Evolutionary conservation across 2,113 vertebrate species (phyloP).

Genomic region (Neotoma lepida): DNA sequence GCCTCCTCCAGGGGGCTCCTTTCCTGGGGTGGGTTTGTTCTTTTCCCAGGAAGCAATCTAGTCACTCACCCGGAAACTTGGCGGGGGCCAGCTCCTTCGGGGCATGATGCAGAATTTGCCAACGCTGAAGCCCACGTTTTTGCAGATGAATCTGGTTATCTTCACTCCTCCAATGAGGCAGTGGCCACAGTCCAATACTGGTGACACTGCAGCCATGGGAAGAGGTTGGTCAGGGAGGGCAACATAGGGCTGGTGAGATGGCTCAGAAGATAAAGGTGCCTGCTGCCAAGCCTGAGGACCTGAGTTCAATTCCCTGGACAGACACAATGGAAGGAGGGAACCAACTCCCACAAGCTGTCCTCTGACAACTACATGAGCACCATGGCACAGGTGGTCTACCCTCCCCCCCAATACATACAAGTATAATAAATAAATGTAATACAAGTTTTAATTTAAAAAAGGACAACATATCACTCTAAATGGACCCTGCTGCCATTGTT

Average conservation of each 20-base stretch:
- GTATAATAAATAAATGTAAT: background rate
- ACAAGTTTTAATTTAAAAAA: background rate
- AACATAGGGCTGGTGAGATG: too few relatives aligned
- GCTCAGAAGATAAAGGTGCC: background rate
- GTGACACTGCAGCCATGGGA: constrained; percentile 86
- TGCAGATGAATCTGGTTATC: constrained; percentile 86
- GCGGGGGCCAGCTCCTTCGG: constrained; percentile 87
- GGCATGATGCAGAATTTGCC: constrained; percentile 93
- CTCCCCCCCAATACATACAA: background rate
- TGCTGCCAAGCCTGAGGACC: background rate
- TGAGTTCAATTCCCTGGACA: background rate
- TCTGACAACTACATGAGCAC: background rate
- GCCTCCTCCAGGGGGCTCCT: background rate
- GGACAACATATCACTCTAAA: background rate
- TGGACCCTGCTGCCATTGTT: too few relatives aligned
- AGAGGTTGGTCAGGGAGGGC: background rate
- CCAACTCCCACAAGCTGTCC: background rate
- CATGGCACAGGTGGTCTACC: background rate
- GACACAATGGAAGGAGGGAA: background rate
- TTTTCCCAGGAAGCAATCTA: too few relatives aligned
- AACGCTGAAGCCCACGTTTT: constrained; percentile 88
- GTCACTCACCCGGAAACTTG: constrained; percentile 88
- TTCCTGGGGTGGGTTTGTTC: background rate
- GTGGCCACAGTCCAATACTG: constrained; percentile 90
- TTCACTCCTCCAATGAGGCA: constrained; percentile 93